Percentiles rank a stretch among this genome's conserved stretches.
phyloP scores from a whole-genome alignment of 1,140 invertebrate genomes.

The Drosophila lini region DNA sequence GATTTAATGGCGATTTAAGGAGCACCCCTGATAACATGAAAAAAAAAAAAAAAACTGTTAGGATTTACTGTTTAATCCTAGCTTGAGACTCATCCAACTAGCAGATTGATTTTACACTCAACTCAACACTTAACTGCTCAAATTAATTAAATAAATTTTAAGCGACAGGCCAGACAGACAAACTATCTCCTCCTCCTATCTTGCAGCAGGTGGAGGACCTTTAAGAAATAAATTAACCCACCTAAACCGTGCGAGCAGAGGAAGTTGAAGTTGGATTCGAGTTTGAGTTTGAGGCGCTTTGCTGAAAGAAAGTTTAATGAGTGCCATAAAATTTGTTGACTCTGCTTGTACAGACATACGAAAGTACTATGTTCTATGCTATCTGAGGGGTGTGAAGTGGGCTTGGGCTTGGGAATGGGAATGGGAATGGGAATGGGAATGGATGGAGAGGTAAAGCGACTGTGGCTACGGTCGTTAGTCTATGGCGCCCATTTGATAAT shows the following conservation, averaged over 20 bases:
- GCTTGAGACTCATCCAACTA: not conserved
- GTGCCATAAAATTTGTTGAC: conserved; percentile 80
- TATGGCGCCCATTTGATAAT: conserved; percentile 80
- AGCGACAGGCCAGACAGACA: conserved; percentile 11
- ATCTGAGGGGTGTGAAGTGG: conserved; percentile 13
- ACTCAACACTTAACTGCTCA: conserved; percentile 46
- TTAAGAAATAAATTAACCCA: conserved; percentile 64
- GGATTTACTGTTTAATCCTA: not conserved
- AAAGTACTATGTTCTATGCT: conserved; percentile 24
- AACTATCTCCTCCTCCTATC: not conserved
- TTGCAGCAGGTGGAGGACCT: conserved; percentile 32
- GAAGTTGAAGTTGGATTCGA: conserved; percentile 26
- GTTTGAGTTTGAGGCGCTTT: conserved; percentile 57
- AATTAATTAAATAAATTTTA: conserved; percentile 74
- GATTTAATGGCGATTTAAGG: not conserved
- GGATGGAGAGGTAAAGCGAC: conserved; percentile 20
- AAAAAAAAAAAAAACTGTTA: not conserved
- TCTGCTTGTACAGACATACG: conserved; percentile 48
- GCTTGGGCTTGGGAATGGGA: not conserved
- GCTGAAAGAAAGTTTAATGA: conserved; percentile 83
- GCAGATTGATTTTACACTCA: conserved; percentile 56
- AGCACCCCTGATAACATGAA: not conserved
- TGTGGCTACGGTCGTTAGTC: conserved; percentile 73
- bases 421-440: not conserved
- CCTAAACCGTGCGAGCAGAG: conserved; percentile 25